These are phyloP conservation scores for Trichoplusia ni DNA, from an alignment of 1,140 invertebrate genomes.

Conservation along the genomic window DNA sequence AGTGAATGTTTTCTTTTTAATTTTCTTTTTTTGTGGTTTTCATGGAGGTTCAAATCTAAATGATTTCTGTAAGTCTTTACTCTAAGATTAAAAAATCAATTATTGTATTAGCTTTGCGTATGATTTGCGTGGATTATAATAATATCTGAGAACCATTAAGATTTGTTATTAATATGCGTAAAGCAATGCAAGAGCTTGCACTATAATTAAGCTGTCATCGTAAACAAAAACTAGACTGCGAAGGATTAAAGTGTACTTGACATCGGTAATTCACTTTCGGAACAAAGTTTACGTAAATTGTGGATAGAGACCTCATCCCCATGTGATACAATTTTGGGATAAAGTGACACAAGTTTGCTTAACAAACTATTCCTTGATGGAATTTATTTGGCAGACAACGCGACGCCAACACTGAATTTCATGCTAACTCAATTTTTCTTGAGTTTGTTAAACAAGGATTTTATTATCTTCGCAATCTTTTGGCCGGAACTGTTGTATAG, in stretches of 20 bases:
- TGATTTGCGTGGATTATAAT: too few relatives aligned
- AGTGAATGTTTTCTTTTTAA: too few relatives aligned
- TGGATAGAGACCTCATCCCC: not conserved
- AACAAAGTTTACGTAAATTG: conserved; percentile 23
- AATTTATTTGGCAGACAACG: conserved; percentile 18
- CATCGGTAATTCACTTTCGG: conserved; percentile 10
- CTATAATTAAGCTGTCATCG: not conserved
- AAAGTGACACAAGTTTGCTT: conserved; percentile 21
- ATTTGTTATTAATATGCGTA: too few relatives aligned
- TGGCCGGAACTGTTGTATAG: not conserved
- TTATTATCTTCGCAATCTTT: conserved; percentile 25
- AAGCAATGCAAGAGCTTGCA: not conserved
- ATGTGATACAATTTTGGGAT: conserved; percentile 14
- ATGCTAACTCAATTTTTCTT: conserved; percentile 23
- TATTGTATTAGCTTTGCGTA: too few relatives aligned
- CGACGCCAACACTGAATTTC: conserved; percentile 14
- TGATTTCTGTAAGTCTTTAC: too few relatives aligned
- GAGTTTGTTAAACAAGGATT: conserved; percentile 22
- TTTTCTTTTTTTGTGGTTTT: too few relatives aligned
- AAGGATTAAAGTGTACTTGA: conserved; percentile 8
- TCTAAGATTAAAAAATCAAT: too few relatives aligned
- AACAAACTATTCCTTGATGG: conserved; percentile 17
- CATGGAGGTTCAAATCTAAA: too few relatives aligned
- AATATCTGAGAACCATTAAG: too few relatives aligned
- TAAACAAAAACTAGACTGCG: not conserved